phyloP scores from a whole-genome alignment of 2,113 vertebrate genomes.

The Halcyon senegalensis region DNA sequence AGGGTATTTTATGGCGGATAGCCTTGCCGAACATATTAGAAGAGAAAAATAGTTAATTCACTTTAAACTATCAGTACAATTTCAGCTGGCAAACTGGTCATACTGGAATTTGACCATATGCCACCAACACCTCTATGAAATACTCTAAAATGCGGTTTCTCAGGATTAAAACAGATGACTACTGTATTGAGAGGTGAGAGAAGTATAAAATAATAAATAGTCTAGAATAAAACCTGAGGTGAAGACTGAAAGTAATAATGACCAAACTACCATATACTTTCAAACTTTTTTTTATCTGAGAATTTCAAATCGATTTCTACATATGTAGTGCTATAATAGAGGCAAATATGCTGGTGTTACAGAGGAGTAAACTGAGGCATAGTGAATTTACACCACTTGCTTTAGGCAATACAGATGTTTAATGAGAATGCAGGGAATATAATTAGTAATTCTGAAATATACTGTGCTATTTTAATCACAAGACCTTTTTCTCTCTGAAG shows the following conservation, averaged over 20 bases:
- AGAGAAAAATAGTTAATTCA: constrained; percentile 35
- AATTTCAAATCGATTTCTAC: not conserved
- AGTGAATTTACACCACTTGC: not conserved
- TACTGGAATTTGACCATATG: constrained; percentile 50
- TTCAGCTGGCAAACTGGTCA: constrained; percentile 40
- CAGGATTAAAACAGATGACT: constrained; percentile 22
- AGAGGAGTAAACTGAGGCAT: constrained; percentile 31
- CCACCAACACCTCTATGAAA: constrained; percentile 30
- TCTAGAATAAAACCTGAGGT: not conserved
- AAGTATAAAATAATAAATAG: constrained; percentile 13
- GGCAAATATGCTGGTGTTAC: not conserved
- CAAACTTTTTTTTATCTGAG: not conserved
- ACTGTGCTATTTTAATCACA: constrained; percentile 21
- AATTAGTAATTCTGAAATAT: constrained; percentile 17
- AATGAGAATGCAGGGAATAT: not conserved
- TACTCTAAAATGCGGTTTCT: constrained; percentile 1
- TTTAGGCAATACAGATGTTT: constrained; percentile 20
- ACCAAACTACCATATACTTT: not conserved
- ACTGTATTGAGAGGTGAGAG: constrained; percentile 6
- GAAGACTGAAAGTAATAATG: not conserved
- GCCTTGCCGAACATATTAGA: not conserved
- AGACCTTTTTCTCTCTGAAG: not conserved
- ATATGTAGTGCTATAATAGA: not conserved
- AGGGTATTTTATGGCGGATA: constrained; percentile 18
- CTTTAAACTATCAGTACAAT: constrained; percentile 29